A percentile compares a stretch with the other conserved stretches of the same genome.
Conservation (phyloP, 1,140 invertebrate genomes). For the Samia ricini region DNA sequence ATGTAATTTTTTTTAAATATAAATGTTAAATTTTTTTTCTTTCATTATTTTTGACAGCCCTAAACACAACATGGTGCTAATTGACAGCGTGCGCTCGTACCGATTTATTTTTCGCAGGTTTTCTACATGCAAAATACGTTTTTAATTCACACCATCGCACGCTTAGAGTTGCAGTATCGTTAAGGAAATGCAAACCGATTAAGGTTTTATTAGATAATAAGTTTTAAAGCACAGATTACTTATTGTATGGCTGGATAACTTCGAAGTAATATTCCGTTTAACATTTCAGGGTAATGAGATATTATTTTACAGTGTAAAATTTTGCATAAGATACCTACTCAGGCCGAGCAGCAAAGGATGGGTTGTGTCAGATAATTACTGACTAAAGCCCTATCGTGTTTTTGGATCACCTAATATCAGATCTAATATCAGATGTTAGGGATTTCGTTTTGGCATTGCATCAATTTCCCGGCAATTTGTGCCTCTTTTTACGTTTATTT, state of each 20-base stretch:
- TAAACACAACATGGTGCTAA: conserved; percentile 28
- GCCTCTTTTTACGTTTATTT: too few relatives aligned
- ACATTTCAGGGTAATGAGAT: too few relatives aligned
- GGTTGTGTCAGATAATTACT: too few relatives aligned
- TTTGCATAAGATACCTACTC: too few relatives aligned
- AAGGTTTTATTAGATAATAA: not conserved
- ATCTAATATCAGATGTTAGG: too few relatives aligned
- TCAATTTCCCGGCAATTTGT: too few relatives aligned
- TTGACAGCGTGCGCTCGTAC: conserved; percentile 46
- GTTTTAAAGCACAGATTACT: not conserved
- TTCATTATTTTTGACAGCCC: conserved; percentile 16
- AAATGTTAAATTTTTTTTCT: not conserved
- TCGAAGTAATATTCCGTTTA: too few relatives aligned
- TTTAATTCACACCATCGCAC: conserved; percentile 28
- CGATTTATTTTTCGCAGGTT: conserved; percentile 43
- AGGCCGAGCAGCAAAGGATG: too few relatives aligned
- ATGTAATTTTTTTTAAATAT: not conserved
- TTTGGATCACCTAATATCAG: too few relatives aligned
- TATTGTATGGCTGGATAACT: not conserved
- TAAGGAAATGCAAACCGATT: not conserved
- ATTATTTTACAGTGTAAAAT: too few relatives aligned
- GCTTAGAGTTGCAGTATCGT: conserved; percentile 10
- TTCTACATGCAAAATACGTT: conserved; percentile 23
- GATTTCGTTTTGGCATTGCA: too few relatives aligned
- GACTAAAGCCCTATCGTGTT: too few relatives aligned